Base-by-base conservation (phyloP, 2,888 invertebrate species). In the Saturnia pavonia region DNA sequence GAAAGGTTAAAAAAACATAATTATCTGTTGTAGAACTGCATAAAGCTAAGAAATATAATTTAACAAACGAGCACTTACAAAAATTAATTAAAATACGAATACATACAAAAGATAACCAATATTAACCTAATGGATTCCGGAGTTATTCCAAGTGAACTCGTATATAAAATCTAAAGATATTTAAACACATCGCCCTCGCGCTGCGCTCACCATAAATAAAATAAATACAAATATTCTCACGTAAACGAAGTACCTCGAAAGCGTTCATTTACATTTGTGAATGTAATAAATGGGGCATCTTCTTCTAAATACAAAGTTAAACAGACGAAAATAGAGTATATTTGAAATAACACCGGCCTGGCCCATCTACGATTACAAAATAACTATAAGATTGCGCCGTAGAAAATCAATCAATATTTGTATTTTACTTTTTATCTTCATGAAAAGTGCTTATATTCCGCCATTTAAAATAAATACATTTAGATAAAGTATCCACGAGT, bases 221-320 rank as follows among this genome's bases (percentile, higher is more conserved):
- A 92, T 91, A 92, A 93, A 93, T 92, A 93, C 90, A 92, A 92
- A 94, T 94, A 93, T 93, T 93, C 92, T 94, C 93, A 94, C 93
- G 93, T 92, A 92, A 91, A 85, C 90, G 88, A 88, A 68, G 90
- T 91, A 92, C 90, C 85, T 88, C 89, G 88, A 88, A 90, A 88
- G 86, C 91, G 89, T 92, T 91, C 90, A 91, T 92, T 93, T 92
- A 92, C 91, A 91, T 92, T 89, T 88, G 89, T 89, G 88, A 91
- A 91, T 91, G 91, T 92, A 90, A 92, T 91, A 93, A 92, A 93
- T 91, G 92, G 89, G 88, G 89, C 88, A 92, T 91, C 89, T 88
- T 84, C 82, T 79, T 85, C 85, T 86, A 87, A 91, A 91, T 88
- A 90, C 90, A 85, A 90, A 90, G 88, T 87, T 89, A 88, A 89